phyloP scores from a whole-genome alignment of 2,113 vertebrate species.

The Tiliqua scincoides region DNA sequence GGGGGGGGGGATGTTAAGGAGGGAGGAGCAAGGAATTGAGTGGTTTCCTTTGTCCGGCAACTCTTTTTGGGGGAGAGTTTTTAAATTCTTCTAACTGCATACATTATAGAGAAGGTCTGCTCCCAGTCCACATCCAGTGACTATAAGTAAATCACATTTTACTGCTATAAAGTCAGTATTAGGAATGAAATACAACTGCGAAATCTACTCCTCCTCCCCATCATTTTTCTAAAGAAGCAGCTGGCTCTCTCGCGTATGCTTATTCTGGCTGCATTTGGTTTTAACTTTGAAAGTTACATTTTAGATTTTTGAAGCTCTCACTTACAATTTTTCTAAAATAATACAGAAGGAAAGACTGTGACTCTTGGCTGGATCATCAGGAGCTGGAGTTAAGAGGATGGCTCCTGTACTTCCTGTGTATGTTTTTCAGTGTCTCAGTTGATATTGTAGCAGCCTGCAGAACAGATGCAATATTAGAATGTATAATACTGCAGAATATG shows the following conservation, averaged over 20 bases:
- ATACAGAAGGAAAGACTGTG: slow-evolving; percentile 52
- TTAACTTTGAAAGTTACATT: slow-evolving; percentile 60
- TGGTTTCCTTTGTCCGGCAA: not conserved
- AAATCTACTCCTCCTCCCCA: slow-evolving; percentile 60
- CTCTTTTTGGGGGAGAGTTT: slow-evolving; percentile 44
- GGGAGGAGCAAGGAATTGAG: slow-evolving; percentile 24
- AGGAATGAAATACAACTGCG: slow-evolving; percentile 66
- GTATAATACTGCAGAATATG: too few species aligned
- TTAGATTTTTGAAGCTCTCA: slow-evolving; percentile 61
- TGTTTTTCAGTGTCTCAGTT: not conserved
- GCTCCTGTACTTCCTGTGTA: not conserved
- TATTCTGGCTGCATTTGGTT: slow-evolving; percentile 63
- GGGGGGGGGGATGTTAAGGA: too few species aligned
- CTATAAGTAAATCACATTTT: slow-evolving; percentile 68
- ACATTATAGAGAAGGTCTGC: slow-evolving; percentile 51
- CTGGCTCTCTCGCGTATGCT: slow-evolving; percentile 50
- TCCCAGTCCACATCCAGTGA: slow-evolving; percentile 67
- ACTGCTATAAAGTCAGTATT: slow-evolving; percentile 63
- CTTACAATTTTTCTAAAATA: slow-evolving; percentile 50
- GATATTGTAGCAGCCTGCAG: not conserved
- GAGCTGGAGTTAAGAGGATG: not conserved
- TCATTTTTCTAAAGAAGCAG: slow-evolving; percentile 56
- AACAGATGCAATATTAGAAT: not conserved
- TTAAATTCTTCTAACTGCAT: slow-evolving; percentile 54
- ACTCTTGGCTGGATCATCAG: not conserved